phyloP scores from a whole-genome alignment of 2,888 invertebrate species.

The Fissipunctia ypsillon region DNA sequence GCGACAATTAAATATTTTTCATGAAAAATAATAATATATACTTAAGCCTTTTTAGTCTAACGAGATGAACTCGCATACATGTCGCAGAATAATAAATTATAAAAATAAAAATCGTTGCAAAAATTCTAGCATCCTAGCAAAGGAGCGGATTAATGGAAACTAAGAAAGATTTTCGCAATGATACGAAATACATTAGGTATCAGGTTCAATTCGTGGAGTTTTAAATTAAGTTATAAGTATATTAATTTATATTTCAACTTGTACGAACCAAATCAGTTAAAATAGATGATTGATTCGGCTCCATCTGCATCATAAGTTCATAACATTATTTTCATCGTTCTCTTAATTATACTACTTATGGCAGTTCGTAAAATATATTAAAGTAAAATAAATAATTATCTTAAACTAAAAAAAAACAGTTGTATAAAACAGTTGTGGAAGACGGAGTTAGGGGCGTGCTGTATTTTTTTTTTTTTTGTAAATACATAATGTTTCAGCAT shows the following conservation, averaged over 20 bases:
- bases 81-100: not conserved
- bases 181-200: not conserved
- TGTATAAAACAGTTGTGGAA: constrained; percentile 44
- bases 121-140: not conserved
- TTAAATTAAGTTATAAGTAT: not conserved
- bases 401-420: constrained; percentile 52
- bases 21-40: not conserved
- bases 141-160: not conserved
- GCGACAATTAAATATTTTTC: not conserved
- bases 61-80: not conserved
- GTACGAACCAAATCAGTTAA: too few species aligned
- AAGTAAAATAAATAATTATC: constrained; percentile 84
- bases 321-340: constrained; percentile 45
- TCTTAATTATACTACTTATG: constrained; percentile 83
- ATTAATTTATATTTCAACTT: not conserved
- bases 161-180: not conserved
- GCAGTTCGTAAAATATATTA: constrained; percentile 81
- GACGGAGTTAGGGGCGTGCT: constrained; percentile 26
- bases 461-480: constrained; percentile 30
- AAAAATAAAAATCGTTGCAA: not conserved
- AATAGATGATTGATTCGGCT: constrained; percentile 9
- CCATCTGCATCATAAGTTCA: constrained; percentile 6
- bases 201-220: not conserved
- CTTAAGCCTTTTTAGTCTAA: too few species aligned
- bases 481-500: constrained; percentile 29